Evolutionary conservation across 2,113 vertebrate species (phyloP).

Genomic region (Syngnathus floridae): DNA sequence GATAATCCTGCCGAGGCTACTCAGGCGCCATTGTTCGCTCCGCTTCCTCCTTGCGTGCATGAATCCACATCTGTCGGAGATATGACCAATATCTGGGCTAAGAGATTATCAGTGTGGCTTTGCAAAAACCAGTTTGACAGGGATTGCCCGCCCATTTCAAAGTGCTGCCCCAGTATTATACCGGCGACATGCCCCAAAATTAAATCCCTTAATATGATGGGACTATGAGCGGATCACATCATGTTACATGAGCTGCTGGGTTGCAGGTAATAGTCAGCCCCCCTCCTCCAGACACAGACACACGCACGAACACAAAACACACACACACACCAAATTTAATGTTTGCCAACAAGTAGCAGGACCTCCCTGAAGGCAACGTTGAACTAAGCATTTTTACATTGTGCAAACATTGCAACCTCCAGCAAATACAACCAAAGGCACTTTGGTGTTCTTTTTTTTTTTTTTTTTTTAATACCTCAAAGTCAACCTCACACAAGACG

Average conservation of each 20-base stretch:
- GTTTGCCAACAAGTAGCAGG: conserved; percentile 57
- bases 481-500: conserved; percentile 68
- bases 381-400: conserved; percentile 46
- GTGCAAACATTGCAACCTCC: conserved; percentile 68
- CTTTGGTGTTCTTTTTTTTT: conserved; percentile 40
- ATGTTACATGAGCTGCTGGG: conserved; percentile 24
- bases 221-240: conserved; percentile 23
- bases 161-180: conserved; percentile 9
- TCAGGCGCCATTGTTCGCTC: conserved; percentile 5
- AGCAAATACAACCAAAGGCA: conserved; percentile 64
- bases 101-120: conserved; percentile 47
- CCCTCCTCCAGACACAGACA: not conserved
- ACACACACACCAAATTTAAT: conserved; percentile 2
- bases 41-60: conserved; percentile 6
- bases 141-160: conserved; percentile 28
- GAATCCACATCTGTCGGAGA: conserved; percentile 26
- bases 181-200: conserved; percentile 5
- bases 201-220: conserved; percentile 27
- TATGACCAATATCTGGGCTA: conserved; percentile 33
- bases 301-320: no score
- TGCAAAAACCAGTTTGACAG: conserved; percentile 29
- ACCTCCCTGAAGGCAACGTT: conserved; percentile 66
- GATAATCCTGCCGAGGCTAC: conserved; percentile 8
- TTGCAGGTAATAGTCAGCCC: conserved; percentile 38
- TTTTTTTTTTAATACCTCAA: conserved; percentile 43